These are phyloP conservation scores for Conger conger DNA, from an alignment of 2,113 vertebrate species.

Conservation along the genomic window DNA sequence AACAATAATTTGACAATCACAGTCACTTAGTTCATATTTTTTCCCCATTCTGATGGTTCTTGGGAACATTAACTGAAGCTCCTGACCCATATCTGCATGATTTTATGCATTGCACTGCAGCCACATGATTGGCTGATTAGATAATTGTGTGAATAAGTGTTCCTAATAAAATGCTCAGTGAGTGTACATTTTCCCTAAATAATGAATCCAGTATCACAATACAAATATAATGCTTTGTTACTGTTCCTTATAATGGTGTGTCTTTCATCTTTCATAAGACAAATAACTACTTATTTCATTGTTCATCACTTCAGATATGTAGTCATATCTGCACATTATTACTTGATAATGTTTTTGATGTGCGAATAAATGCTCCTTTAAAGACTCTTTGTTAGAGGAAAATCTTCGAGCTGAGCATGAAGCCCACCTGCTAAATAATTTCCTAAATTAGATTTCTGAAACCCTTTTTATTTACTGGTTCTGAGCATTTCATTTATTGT, in stretches of 20 bases:
- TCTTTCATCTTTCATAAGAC: constrained; percentile 15
- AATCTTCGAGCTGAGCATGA: constrained; percentile 35
- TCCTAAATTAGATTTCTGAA: constrained; percentile 82
- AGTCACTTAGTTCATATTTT: too few relatives aligned
- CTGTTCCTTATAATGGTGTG: constrained; percentile 34
- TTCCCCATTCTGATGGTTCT: too few relatives aligned
- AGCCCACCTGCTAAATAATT: constrained; percentile 82
- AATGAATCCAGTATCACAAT: constrained; percentile 27
- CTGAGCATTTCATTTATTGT: constrained; percentile 80
- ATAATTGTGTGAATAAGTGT: too few relatives aligned
- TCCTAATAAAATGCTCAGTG: too few relatives aligned
- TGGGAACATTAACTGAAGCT: too few relatives aligned
- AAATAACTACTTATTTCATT: constrained; percentile 57
- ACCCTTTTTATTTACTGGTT: constrained; percentile 87
- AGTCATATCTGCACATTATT: constrained; percentile 51
- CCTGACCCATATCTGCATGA: too few relatives aligned
- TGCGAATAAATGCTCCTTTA: neutral
- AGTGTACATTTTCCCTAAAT: neutral
- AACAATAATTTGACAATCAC: too few relatives aligned
- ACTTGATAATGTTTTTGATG: constrained; percentile 44
- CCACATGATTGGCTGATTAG: too few relatives aligned
- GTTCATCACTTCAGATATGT: constrained; percentile 45
- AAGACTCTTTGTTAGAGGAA: constrained; percentile 40
- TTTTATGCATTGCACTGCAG: too few relatives aligned
- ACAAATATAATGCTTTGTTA: constrained; percentile 39